Evolutionary conservation across 2,888 invertebrate species (phyloP), one percentile per base, ranked within the genome.

Genomic region (Coelogynopora nodosa): DNA sequence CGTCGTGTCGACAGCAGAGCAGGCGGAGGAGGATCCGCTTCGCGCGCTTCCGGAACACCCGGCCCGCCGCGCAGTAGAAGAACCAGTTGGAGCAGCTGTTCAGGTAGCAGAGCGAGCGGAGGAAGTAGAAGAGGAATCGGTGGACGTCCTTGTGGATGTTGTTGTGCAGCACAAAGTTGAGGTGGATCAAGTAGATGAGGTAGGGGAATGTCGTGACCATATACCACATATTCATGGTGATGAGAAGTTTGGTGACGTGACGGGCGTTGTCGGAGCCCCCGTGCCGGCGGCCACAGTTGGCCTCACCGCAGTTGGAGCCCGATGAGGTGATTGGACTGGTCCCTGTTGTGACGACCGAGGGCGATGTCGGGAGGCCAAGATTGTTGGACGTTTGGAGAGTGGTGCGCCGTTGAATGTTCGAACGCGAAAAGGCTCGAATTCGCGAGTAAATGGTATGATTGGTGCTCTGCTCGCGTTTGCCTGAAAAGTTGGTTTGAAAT

Each of bases 51-150:
- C 86, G 85, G 27, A 86, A 86, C 28, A 86, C 30, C n/a, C 30
- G 23, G 1, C 86, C 86, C 0, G 86, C 85, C 18, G 86, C 86
- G 30, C 86, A 87, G 31, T 87, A 87, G 67, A 87, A 87, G 18
- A 87, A 28, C 87, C 87, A 87, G 87, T 87, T 87, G 23, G 31
- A 87, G 30, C 49, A 87, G 28, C 67, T 27, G 67, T 87, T 87
- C 13, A 87, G 67, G 27, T 67, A 87, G 67, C 67, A 87, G 23
- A 87, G 30, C 18, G 87, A 87, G 23, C 87, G 87, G 5, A 87
- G 80, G n/a, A 87, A 27, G 49, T 87, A 87, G 67, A 87, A 87
- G 10, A 67, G 26, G 31, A 87, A 87, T 67, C 74, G 87, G 28
- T 87, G 84, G 30, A 67, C 26, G 30, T 30, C 30, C 26, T 31